These are phyloP conservation scores for Ascaphus truei DNA, from an alignment of 2,113 vertebrate species.

Conservation along the genomic window DNA sequence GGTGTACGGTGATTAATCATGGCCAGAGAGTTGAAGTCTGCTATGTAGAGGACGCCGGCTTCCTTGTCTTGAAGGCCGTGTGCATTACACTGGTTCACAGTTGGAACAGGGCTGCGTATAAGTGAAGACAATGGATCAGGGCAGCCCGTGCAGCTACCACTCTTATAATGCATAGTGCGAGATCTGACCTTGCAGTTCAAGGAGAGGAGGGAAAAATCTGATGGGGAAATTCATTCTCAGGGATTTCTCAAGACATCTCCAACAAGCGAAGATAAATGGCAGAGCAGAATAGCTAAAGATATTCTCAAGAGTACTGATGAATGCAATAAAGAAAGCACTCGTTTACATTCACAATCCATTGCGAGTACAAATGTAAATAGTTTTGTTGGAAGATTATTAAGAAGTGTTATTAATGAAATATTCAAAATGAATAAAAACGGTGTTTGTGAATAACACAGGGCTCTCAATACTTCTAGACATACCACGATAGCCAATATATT, in stretches of 20 bases:
- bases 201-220: conserved; percentile 44
- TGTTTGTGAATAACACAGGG: no score
- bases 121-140: conserved; percentile 45
- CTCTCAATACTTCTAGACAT: no score
- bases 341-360: conserved; percentile 47
- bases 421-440: no score
- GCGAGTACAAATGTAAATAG: no score
- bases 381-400: no score
- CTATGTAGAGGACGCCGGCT: conserved; percentile 19
- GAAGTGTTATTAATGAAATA: no score
- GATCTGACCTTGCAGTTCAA: conserved; percentile 48
- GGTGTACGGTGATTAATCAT: conserved; percentile 66
- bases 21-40: conserved; percentile 35
- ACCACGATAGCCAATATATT: no score
- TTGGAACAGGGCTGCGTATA: conserved; percentile 32
- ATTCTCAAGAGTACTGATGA: conserved; percentile 45
- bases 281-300: conserved; percentile 57
- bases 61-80: conserved; percentile 19
- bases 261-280: conserved; percentile 71
- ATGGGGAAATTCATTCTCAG: conserved; percentile 63
- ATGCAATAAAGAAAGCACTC: conserved; percentile 31
- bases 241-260: conserved; percentile 62
- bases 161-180: conserved; percentile 35
- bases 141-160: conserved; percentile 47
- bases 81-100: conserved; percentile 35